Conservation (phyloP, 2,888 invertebrate genomes). For the Microctonus aethiopoides region DNA sequence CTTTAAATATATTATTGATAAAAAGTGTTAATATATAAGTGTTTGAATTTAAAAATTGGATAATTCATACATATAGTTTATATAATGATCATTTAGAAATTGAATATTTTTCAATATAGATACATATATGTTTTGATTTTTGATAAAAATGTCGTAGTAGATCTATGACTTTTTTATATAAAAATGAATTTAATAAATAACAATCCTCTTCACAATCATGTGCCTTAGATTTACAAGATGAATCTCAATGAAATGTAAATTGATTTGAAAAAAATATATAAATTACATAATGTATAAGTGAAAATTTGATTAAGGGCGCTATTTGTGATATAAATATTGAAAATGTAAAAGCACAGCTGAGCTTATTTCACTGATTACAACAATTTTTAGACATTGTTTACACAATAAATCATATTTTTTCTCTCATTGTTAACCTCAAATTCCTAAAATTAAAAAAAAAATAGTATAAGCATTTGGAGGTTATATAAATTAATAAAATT, state of each 20-base stretch:
- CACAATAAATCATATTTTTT: too few relatives aligned
- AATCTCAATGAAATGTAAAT: not conserved
- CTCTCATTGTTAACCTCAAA: too few relatives aligned
- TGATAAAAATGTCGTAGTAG: not conserved
- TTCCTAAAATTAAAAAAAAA: too few relatives aligned
- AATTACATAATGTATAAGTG: constrained; percentile 36
- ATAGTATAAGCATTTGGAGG: too few relatives aligned
- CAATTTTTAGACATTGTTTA: too few relatives aligned
- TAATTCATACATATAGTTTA: not conserved
- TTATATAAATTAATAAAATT: too few relatives aligned
- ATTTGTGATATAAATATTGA: not conserved
- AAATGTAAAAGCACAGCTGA: too few relatives aligned
- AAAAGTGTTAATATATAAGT: not conserved
- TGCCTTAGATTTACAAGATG: constrained; percentile 2
- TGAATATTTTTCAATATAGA: not conserved
- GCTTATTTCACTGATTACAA: not conserved
- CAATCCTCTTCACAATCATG: constrained; percentile 2
- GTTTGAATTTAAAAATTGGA: not conserved
- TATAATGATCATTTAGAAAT: not conserved
- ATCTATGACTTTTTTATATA: too few relatives aligned
- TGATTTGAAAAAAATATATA: constrained; percentile 18
- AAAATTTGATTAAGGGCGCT: not conserved
- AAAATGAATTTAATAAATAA: not conserved
- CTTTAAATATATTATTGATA: not conserved
- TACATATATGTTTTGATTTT: not conserved